Evolutionary conservation across 2,888 invertebrate species (phyloP), one percentile per base, ranked within the genome.

Genomic region (Tenthredo distinguenda): DNA sequence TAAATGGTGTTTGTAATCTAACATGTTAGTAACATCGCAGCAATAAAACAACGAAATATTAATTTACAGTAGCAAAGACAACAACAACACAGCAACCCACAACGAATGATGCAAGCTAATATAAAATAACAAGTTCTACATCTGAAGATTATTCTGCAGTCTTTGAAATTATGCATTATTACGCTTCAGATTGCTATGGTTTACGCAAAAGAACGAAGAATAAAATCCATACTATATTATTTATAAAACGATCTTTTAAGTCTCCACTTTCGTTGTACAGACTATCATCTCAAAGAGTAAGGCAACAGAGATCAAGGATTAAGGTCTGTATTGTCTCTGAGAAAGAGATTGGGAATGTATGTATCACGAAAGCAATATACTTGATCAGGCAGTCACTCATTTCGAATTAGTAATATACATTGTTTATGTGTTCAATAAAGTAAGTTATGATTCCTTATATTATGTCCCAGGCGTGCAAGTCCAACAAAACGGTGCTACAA

Each of bases 401-500:
- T 34, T 83, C 31, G n/a, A 71, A 47, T 83, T 68, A 47, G 65
- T 68, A 26, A n/a, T 68, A 71, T 62, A 81, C 72, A 62, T 71
- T 47, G 34, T 83, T 62, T 31, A 68, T 34, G 15, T 81, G 40
- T 31, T 40, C 26, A 10, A 37, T 31, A 68, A 83, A 50, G 40
- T 83, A 65, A 65, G 58, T 83, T 81, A 81, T 62, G 58, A 83
- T 83, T 83, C 65, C 65, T 71, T 47, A 68, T 43, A 31, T 31
- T 12, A 76, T 83, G 40, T 62, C 85, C 85, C 85, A 85, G 85
- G 85, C 85, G 85, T 85, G 85, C 85, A 85, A 72, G 71, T 62
- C 84, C 83, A 81, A 82, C 74, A 84, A 77, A 77, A 81, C 84
- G 87, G 86, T 83, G 82, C 85, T 87, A 87, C 86, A 84, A 86